Evolutionary conservation across 2,888 invertebrate species (phyloP).

Genomic region (Lasioglossum villosulum): DNA sequence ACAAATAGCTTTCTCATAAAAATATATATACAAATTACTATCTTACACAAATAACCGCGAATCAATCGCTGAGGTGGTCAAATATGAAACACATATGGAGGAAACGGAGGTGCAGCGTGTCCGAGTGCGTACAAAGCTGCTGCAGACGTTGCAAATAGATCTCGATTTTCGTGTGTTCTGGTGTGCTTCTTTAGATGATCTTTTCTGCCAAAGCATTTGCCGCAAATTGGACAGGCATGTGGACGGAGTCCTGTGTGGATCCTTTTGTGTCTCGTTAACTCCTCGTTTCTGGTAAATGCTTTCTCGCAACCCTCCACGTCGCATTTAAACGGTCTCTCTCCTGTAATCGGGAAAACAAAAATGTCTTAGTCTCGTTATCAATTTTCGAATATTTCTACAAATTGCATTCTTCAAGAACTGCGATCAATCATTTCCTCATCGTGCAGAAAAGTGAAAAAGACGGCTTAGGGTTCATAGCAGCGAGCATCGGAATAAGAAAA

Average conservation of each 20-base stretch:
- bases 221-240: constrained; percentile 94
- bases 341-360: constrained; percentile 83
- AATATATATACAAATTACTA: neutral
- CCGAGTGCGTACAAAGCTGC: constrained; percentile 66
- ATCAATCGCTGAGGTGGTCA: constrained; percentile 22
- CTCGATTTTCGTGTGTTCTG: constrained; percentile 89
- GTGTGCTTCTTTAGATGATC: constrained; percentile 98
- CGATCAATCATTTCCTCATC: too few relatives aligned
- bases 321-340: constrained; percentile 95
- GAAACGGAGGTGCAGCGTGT: constrained; percentile 60
- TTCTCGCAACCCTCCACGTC: constrained; percentile 94
- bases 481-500: too few relatives aligned
- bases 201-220: constrained; percentile 96
- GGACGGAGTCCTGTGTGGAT: constrained; percentile 95
- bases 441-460: neutral
- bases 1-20: neutral
- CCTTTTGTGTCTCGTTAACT: constrained; percentile 95
- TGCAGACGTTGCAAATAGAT: constrained; percentile 69
- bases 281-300: constrained; percentile 96
- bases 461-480: too few relatives aligned
- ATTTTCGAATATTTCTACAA: neutral
- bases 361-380: neutral
- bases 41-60: neutral
- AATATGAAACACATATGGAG: constrained; percentile 70
- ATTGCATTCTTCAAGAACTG: too few relatives aligned